Evolutionary conservation across 2,113 vertebrate genomes (phyloP), one percentile per base, ranked within the genome.

Genomic region (Nycticryphes semicollaris): DNA sequence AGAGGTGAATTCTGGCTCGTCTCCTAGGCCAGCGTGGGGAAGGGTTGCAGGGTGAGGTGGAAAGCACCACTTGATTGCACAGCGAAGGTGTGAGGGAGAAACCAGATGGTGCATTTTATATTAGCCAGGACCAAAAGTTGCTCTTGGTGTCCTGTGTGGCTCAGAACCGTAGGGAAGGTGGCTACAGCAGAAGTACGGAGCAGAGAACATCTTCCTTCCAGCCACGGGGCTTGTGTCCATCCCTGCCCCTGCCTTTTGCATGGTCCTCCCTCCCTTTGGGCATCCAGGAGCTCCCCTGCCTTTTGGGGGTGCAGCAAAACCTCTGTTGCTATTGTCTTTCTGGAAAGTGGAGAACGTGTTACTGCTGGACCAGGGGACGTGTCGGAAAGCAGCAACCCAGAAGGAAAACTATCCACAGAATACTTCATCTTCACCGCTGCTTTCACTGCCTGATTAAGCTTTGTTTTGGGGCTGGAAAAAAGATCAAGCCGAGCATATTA

Each of bases 61-160:
- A 5, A 51, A 0, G 14, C n/a, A 2, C 11, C 0, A 2, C 57
- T 59, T 6, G 2, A 4, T 17, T 5, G 11, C 28, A 10, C 39
- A 7, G 43, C 6, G 3, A 12, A 28, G 7, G 12, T 28, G 8
- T 0, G 0, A 17, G 48, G 33, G 45, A 64, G 50, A 24, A 56
- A 17, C n/a, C 37, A 3, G 30, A 30, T 15, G 16, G 28, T 37
- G 41, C 16, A 2, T 76, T 64, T 47, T 0, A 0, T 12, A 4
- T 51, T 25, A 75, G 22, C n/a, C 27, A 24, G 53, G 22, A n/a
- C 30, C 39, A 27, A 22, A 50, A 48, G 17, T 39, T 30, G 37
- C 24, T 33, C 63, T 25, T 39, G 20, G 37, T 39, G 64, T 20
- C 51, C 72, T 51, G 24, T 15, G 30, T 1, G 22, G 24, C 60